These are phyloP conservation scores for Rhegmatorhina hoffmannsi DNA, from an alignment of 2,113 vertebrate genomes.

Conservation along the genomic window DNA sequence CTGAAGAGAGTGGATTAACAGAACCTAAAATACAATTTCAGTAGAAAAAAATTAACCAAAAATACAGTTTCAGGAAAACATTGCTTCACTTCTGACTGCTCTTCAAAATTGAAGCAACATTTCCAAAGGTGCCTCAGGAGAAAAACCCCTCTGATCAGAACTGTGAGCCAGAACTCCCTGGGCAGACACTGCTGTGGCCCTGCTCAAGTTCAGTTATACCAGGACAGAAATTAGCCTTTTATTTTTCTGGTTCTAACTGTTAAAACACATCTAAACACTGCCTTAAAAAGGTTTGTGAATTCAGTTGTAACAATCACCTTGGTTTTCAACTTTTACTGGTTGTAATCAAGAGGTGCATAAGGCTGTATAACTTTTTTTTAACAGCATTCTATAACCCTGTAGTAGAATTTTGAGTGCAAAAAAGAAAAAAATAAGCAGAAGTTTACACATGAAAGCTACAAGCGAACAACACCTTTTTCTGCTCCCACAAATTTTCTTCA, in stretches of 20 bases:
- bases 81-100: background rate
- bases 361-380: background rate
- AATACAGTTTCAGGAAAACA: background rate
- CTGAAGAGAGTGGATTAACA: background rate
- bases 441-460: background rate
- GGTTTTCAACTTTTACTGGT: background rate
- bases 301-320: background rate
- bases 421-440: background rate
- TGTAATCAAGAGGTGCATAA: background rate
- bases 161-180: background rate
- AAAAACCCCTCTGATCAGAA: background rate
- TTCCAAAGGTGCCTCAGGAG: background rate
- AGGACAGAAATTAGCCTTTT: background rate
- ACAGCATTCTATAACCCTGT: background rate
- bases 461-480: background rate
- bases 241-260: background rate
- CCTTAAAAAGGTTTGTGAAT: background rate
- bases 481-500: background rate
- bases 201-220: background rate
- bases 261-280: background rate
- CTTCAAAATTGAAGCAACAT: background rate
- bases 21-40: background rate
- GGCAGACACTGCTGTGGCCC: background rate
- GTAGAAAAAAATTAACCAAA: background rate
- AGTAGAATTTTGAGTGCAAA: background rate